phyloP scores from a whole-genome alignment of 2,113 vertebrate species.

The Dipodomys stephensi region DNA sequence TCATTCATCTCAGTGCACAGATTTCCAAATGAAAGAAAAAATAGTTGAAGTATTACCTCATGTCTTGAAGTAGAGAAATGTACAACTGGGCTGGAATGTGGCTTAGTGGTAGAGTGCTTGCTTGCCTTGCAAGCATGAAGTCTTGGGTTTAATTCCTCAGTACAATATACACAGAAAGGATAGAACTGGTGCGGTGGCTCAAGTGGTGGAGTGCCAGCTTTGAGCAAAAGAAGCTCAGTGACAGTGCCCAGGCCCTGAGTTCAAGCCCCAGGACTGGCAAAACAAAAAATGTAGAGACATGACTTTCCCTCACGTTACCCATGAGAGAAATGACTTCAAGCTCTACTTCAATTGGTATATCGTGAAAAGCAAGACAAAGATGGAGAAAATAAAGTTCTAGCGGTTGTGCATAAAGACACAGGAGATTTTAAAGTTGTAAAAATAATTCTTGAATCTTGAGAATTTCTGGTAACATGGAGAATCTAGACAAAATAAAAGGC shows the following conservation, averaged over 20 bases:
- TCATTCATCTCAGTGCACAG: background rate
- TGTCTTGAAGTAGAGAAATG: conserved; percentile 26
- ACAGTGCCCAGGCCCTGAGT: too few species aligned
- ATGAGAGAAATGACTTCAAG: background rate
- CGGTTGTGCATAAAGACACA: conserved; percentile 2
- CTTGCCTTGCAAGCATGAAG: too few species aligned
- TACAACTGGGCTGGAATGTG: background rate
- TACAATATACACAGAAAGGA: too few species aligned
- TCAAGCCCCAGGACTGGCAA: too few species aligned
- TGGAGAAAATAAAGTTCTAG: conserved; percentile 14
- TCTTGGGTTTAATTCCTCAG: too few species aligned
- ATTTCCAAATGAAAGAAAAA: background rate
- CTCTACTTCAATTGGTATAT: background rate
- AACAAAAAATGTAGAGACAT: too few species aligned
- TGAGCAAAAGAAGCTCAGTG: too few species aligned
- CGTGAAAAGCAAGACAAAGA: conserved; percentile 5
- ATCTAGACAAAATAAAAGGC: conserved; percentile 13
- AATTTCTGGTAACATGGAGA: conserved; percentile 39
- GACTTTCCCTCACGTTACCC: background rate
- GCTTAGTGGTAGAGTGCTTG: too few species aligned
- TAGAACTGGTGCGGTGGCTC: too few species aligned
- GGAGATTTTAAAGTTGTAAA: background rate
- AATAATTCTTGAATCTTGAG: conserved; percentile 28
- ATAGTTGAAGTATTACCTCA: background rate
- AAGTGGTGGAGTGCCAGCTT: too few species aligned